These are phyloP conservation scores for Trochalopteron elliotii DNA, from an alignment of 2,113 vertebrate species.

Conservation along the genomic window DNA sequence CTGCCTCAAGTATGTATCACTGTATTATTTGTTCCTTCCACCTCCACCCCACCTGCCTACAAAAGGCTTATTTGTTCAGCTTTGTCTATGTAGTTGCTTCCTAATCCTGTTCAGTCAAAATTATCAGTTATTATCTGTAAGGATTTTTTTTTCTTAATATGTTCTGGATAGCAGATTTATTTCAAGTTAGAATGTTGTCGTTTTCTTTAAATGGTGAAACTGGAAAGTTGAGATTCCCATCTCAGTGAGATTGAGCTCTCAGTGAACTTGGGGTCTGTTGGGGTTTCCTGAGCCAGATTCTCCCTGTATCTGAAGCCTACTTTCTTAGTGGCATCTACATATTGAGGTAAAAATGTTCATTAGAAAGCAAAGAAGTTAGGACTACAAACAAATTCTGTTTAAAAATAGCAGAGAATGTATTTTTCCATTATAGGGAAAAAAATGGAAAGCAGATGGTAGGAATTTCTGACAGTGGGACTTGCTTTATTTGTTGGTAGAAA, in stretches of 20 bases:
- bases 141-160: background rate
- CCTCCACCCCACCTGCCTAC: background rate
- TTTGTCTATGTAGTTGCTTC: background rate
- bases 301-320: background rate
- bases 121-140: background rate
- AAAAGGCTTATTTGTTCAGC: background rate
- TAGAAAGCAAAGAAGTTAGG: background rate
- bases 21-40: background rate
- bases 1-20: background rate
- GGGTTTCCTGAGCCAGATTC: background rate
- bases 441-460: slow-evolving; percentile 27
- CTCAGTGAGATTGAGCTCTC: background rate
- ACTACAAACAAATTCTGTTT: background rate
- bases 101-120: background rate
- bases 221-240: background rate
- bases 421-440: slow-evolving; percentile 29
- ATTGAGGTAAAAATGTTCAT: background rate
- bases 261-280: background rate
- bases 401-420: slow-evolving; percentile 26
- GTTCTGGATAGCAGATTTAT: background rate
- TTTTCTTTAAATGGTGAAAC: background rate
- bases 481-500: background rate
- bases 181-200: background rate
- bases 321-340: background rate
- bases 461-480: background rate